Conservation (phyloP, 2,797 vertebrate genomes). For the Peromyscus aztecus region DNA sequence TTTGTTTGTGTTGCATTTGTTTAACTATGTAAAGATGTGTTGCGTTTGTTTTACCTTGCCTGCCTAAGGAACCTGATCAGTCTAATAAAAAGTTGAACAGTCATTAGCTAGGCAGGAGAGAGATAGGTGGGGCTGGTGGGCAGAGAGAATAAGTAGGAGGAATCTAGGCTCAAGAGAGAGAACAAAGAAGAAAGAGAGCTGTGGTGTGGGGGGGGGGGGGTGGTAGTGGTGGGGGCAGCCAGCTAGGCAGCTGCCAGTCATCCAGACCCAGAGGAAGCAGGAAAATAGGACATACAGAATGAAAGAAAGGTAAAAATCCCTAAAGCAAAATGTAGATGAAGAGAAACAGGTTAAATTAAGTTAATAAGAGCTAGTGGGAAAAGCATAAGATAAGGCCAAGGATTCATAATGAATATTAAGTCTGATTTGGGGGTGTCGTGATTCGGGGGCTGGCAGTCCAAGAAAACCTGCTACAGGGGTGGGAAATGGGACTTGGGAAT, state of each 20-base stretch:
- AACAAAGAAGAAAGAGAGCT: background rate
- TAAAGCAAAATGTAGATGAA: background rate
- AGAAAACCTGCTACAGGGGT: background rate
- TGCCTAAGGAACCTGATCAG: background rate
- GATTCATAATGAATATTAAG: background rate
- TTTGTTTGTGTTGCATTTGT: too few species aligned
- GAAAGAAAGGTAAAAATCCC: background rate
- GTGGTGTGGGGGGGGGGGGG: background rate
- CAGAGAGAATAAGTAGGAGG: background rate
- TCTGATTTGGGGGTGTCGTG: background rate
- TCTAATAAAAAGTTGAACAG: background rate
- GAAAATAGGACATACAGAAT: background rate
- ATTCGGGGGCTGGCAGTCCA: background rate
- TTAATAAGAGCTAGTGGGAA: background rate
- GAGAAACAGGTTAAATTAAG: background rate
- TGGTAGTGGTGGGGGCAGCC: too few species aligned
- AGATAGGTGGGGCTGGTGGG: background rate
- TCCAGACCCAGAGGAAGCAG: background rate
- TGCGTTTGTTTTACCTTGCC: background rate
- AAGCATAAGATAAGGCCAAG: background rate
- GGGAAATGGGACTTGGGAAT: background rate
- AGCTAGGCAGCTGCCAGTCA: background rate
- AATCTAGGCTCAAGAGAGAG: background rate
- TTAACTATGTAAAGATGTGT: background rate
- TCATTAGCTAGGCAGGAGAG: background rate